Evolutionary conservation across 2,113 vertebrate genomes (phyloP), one percentile per base, ranked within the genome.

Genomic region (Epinephelus moara): DNA sequence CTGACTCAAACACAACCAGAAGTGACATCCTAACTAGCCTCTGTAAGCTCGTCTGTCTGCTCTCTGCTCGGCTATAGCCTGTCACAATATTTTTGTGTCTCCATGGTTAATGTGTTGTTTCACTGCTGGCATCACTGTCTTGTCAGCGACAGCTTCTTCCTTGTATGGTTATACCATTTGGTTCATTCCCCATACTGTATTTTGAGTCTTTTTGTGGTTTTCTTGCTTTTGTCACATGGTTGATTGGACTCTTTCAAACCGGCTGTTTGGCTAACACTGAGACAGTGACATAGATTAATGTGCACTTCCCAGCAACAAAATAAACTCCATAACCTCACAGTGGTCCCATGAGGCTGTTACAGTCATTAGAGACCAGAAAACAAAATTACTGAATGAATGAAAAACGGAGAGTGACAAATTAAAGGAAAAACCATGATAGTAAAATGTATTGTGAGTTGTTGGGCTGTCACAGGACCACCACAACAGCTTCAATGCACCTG

Each of bases 231-330:
- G 25, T 33, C 23, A 1, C 8, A 3, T 1, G 3, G 40, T 6
- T 40, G 40, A 40, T 40, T 3, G 37, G 25, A 3, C 33, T 62
- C 12, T 70, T 27, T 21, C 17, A 27, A 78, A 14, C 53, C 3
- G 27, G 19, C 18, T 50, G 17, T 12, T 23, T 18, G 37, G 21
- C 27, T 52, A 8, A 60, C 56, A 52, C 11, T 40, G 42, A 52
- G 45, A 40, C 55, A 11, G 30, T 79, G 12, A 75, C 33, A 60
- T 25, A 68, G 70, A 74, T 70, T 1, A 67, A 27, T 42, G 7
- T n/a, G 23, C 21, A 47, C 9, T 11, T 1, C 2, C 13, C 4
- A 53, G 52, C 11, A 61, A 15, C n/a, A 60, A 61, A 66, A 18
- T 30, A 69, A 55, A n/a, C 42, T 84, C 63, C 25, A 64, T 27